Evolutionary conservation across 2,888 invertebrate species (phyloP), one percentile per base, ranked within the genome.

Genomic region (Megamerina dolium): DNA sequence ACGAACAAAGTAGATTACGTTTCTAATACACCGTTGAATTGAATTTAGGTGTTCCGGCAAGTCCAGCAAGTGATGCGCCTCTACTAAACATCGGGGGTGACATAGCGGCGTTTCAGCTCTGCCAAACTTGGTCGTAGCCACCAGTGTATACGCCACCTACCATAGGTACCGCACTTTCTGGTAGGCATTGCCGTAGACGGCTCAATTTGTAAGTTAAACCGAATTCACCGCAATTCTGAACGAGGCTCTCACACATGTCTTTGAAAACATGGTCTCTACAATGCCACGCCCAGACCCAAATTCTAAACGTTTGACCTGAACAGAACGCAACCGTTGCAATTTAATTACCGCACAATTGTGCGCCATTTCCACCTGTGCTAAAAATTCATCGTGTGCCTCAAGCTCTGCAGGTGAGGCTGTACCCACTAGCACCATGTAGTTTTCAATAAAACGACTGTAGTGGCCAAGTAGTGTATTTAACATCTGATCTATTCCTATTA

Each of bases 91-190:
- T 12, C 41, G 31, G 10, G 30, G 41, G 14, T 43, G 14, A 41
- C 35, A 26, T 41, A 49, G 13, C 46, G 43, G 4, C 23, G 12
- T 10, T 39, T 47, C 10, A 46, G 19, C 5, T 40, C 46, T 26
- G n/a, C 41, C 49, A 45, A 3, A 41, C 42, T 4, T 41, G 14
- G 2, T 45, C 41, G 17, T 45, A 34, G 14, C 41, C 41, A 17
- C 37, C 41, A 34, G 44, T 33, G 14, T 41, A 37, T 20, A 45
- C 6, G 21, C 31, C 31, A 3, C 41, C 19, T 3, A 41, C 23
- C n/a, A 41, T n/a, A 9, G 37, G 37, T 4, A 41, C 45, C 10
- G 10, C 29, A 12, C 19, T 16, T 13, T 14, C 36, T 19, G 37
- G 17, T 8, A 45, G 30, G 12, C 20, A 29, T 23, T 41, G 41